phyloP scores from a whole-genome alignment of 2,797 vertebrate species.

The Heterohyrax brucei region DNA sequence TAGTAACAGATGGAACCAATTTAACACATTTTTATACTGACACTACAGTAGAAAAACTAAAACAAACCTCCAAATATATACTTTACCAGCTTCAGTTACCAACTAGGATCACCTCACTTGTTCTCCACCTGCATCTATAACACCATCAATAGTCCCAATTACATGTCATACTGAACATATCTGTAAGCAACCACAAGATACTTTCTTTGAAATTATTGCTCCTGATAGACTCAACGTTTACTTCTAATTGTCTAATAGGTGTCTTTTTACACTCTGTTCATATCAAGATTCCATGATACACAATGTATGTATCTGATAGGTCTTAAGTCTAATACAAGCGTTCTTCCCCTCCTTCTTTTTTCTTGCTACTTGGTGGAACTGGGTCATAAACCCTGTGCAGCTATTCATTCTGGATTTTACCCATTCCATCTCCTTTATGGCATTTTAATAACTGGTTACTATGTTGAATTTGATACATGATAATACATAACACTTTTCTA shows the following conservation, averaged over 20 bases:
- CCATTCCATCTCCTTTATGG: background rate
- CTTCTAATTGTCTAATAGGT: background rate
- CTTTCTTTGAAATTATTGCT: background rate
- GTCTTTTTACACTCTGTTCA: background rate
- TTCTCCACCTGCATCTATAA: background rate
- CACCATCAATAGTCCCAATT: background rate
- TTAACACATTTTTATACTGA: background rate
- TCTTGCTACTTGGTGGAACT: background rate
- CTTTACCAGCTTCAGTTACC: constrained; percentile 1
- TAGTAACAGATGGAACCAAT: background rate
- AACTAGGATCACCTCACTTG: background rate
- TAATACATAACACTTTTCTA: background rate
- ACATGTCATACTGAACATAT: background rate
- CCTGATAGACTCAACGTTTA: background rate
- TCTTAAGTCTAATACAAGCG: background rate
- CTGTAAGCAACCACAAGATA: background rate
- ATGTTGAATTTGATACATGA: background rate
- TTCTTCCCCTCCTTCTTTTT: background rate
- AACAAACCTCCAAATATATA: background rate
- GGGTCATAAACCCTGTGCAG: background rate
- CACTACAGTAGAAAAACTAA: background rate
- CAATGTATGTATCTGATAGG: background rate
- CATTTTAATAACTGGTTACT: constrained; percentile 3
- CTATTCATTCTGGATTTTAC: background rate
- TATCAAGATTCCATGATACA: background rate